These are phyloP conservation scores for Platyscapa corneri DNA, from an alignment of 1,140 invertebrate species.

Conservation along the genomic window DNA sequence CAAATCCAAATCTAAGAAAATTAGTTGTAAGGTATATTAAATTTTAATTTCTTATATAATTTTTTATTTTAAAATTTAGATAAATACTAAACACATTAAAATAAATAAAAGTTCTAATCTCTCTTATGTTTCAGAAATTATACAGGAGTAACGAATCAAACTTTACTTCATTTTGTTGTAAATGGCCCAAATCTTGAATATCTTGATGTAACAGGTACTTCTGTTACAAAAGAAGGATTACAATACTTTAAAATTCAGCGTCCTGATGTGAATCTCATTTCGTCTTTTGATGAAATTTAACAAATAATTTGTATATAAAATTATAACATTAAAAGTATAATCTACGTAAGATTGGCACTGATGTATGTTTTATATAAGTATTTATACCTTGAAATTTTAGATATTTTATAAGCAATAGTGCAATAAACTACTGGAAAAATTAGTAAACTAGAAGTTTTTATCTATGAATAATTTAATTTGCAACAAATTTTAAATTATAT, in stretches of 20 bases:
- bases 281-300: conserved; percentile 65
- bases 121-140: conserved; percentile 76
- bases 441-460: background rate
- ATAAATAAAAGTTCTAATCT: background rate
- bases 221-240: conserved; percentile 76
- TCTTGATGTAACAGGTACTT: conserved; percentile 79
- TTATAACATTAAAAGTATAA: conserved; percentile 22
- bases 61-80: background rate
- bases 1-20: conserved; percentile 68
- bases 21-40: conserved; percentile 66
- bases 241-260: conserved; percentile 74
- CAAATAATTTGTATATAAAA: conserved; percentile 32
- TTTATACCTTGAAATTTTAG: conserved; percentile 33
- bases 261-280: conserved; percentile 74
- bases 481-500: background rate
- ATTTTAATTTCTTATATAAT: too few species aligned
- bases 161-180: conserved; percentile 77
- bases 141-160: conserved; percentile 78
- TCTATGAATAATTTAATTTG: background rate
- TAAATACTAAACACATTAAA: background rate
- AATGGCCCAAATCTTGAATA: conserved; percentile 76
- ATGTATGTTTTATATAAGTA: conserved; percentile 32
- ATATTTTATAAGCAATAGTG: conserved; percentile 40
- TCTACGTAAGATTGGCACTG: conserved; percentile 14
- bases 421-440: conserved; percentile 39